Conservation (phyloP, 1,140 invertebrate species). For the Campoletis sonorensis region DNA sequence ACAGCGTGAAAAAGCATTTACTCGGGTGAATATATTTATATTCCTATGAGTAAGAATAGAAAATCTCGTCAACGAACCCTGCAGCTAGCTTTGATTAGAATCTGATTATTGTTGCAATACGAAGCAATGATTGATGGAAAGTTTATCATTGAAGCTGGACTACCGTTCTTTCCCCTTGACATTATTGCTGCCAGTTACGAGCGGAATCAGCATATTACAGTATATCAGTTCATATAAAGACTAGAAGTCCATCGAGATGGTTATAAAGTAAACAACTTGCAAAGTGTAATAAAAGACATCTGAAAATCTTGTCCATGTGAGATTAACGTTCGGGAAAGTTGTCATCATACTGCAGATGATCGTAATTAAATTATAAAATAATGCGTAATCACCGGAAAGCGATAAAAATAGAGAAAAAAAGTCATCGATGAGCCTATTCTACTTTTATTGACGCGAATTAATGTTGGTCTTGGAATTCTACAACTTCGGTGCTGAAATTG, state of each 20-base stretch:
- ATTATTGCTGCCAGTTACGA: neutral
- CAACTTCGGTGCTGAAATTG: too few species aligned
- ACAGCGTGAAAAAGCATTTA: neutral
- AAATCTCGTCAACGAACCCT: neutral
- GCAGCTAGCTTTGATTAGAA: neutral
- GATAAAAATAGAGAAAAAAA: neutral
- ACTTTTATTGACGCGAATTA: too few species aligned
- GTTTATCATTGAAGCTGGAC: slow-evolving; percentile 5
- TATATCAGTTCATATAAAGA: neutral
- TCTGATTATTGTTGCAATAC: neutral
- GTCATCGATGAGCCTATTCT: neutral
- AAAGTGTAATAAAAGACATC: neutral
- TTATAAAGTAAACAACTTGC: neutral
- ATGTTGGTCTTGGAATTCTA: too few species aligned
- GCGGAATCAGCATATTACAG: neutral
- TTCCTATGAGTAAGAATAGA: neutral
- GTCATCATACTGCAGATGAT: neutral
- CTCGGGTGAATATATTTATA: neutral
- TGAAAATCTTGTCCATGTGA: neutral
- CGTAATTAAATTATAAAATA: neutral
- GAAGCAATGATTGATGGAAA: neutral
- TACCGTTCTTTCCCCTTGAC: slow-evolving; percentile 41
- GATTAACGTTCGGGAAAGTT: slow-evolving; percentile 6
- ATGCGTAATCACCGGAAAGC: neutral
- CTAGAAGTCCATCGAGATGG: neutral